These are phyloP conservation scores for Oscheius sp. DNA, from an alignment of 2,888 invertebrate species.

Conservation along the genomic window DNA sequence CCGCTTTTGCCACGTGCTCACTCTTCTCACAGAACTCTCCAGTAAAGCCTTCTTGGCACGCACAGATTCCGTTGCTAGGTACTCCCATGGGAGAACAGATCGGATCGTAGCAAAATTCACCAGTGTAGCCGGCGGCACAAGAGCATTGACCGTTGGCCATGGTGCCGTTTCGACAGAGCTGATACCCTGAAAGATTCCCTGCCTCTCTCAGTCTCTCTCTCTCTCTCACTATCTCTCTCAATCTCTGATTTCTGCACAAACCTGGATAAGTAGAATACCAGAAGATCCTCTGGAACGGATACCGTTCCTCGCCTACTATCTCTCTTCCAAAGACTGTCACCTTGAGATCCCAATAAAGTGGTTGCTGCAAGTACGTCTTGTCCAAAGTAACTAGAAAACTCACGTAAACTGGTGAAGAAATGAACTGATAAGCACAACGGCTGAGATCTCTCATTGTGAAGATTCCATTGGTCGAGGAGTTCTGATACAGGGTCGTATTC, in stretches of 20 bases:
- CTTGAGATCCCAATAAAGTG: not conserved
- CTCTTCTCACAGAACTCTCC: not conserved
- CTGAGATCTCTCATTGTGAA: conserved; percentile 4
- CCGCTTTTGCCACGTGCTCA: not conserved
- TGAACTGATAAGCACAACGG: conserved; percentile 5
- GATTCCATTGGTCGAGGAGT: not conserved
- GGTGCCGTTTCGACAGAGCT: not conserved
- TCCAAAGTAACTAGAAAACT: not conserved
- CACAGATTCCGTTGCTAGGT: not conserved
- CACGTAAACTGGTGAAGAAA: not conserved
- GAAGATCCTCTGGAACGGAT: conserved; percentile 13
- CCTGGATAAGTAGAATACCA: not conserved
- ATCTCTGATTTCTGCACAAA: not conserved
- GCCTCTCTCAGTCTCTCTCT: too few relatives aligned
- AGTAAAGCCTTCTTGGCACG: not conserved
- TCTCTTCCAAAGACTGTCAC: not conserved
- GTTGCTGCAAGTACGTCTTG: not conserved
- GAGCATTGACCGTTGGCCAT: not conserved
- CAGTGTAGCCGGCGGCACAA: conserved; percentile 11
- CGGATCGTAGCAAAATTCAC: conserved; percentile 4
- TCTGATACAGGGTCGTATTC: not conserved
- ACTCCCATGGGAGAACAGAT: not conserved
- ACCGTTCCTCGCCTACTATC: not conserved
- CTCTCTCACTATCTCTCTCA: not conserved
- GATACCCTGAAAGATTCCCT: not conserved